Evolutionary conservation across 2,797 vertebrate species (phyloP).

Genomic region (Nyctibius grandis): DNA sequence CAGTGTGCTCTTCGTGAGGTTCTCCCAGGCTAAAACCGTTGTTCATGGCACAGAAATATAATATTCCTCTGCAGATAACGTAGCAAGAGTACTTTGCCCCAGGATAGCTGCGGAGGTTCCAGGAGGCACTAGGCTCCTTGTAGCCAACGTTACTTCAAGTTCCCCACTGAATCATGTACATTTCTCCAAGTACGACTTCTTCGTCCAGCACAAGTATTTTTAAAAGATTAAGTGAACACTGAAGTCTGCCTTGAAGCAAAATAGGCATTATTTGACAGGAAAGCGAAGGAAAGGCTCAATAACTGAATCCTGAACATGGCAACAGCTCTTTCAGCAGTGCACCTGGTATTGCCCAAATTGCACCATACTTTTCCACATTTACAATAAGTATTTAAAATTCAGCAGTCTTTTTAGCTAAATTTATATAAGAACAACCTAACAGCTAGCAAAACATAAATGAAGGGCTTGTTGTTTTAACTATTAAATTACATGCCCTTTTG

Average conservation of each 20-base stretch:
- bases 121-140: not conserved
- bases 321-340: not conserved
- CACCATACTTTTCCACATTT: not conserved
- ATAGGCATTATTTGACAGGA: not conserved
- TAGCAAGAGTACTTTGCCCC: not conserved
- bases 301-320: not conserved
- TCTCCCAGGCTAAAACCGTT: not conserved
- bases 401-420: not conserved
- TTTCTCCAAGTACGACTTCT: not conserved
- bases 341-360: not conserved
- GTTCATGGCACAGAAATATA: not conserved
- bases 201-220: not conserved
- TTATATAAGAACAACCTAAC: not conserved
- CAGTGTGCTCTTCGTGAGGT: not conserved
- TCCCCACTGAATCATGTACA: not conserved
- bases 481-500: slow-evolving; percentile 37
- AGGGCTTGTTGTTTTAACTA: slow-evolving; percentile 10
- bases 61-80: not conserved
- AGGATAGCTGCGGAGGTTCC: not conserved
- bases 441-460: slow-evolving; percentile 11
- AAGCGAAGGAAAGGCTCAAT: not conserved
- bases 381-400: not conserved
- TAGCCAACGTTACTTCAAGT: not conserved
- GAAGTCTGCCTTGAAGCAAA: not conserved
- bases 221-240: not conserved